Conservation (phyloP, 2,797 vertebrate species). For the Urocyon cinereoargenteus region DNA sequence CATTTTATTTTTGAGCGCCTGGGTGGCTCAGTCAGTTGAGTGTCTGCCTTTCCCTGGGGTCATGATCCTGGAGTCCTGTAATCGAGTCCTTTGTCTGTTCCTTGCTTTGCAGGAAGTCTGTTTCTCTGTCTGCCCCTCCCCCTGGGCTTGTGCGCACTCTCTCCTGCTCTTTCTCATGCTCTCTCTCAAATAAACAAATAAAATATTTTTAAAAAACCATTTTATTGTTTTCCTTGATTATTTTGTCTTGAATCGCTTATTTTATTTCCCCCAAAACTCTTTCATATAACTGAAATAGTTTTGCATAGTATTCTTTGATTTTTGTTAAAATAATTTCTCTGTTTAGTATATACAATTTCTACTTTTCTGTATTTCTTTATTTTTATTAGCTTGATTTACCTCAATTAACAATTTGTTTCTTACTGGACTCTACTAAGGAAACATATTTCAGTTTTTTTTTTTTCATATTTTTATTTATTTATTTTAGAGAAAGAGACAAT, state of each 20-base stretch:
- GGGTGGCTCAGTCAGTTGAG: not conserved
- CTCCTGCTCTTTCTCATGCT: too few species aligned
- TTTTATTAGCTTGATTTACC: not conserved
- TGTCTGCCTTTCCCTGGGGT: not conserved
- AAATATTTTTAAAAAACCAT: not conserved
- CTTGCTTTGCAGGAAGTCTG: not conserved
- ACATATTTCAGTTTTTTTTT: not conserved
- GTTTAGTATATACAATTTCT: not conserved
- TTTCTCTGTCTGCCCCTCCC: not conserved
- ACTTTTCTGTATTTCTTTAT: not conserved
- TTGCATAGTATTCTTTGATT: not conserved
- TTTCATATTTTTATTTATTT: not conserved
- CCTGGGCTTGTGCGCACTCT: not conserved
- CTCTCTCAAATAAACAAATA: not conserved
- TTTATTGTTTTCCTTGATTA: not conserved
- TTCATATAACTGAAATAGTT: not conserved
- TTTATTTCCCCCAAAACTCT: not conserved
- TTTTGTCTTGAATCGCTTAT: not conserved
- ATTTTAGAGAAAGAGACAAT: not conserved
- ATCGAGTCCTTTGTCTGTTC: fast-evolving
- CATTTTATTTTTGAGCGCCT: too few species aligned
- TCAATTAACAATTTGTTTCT: not conserved
- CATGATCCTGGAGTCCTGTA: not conserved
- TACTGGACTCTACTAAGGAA: not conserved
- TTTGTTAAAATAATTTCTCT: not conserved